Evolutionary conservation across 2,888 invertebrate genomes (phyloP).

Genomic region (Catocala nupta): DNA sequence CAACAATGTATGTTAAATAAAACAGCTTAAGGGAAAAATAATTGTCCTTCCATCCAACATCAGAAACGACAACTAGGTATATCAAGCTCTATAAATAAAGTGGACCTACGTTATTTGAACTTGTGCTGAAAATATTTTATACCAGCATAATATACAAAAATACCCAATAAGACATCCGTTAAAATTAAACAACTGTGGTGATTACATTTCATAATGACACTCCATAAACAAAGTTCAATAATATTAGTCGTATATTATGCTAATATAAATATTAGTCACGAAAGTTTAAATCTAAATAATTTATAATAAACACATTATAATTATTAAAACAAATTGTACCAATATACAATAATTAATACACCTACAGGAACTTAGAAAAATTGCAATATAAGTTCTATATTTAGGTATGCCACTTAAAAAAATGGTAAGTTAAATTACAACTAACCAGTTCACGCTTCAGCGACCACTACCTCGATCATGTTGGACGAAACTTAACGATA

Average conservation of each 20-base stretch:
- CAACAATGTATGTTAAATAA: conserved; percentile 86
- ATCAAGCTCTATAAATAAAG: conserved; percentile 82
- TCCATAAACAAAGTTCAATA: conserved; percentile 33
- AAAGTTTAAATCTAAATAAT: conserved; percentile 82
- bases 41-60: conserved; percentile 64
- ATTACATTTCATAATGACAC: conserved; percentile 23
- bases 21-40: conserved; percentile 79
- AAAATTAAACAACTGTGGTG: conserved; percentile 31
- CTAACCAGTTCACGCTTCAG: conserved; percentile 65
- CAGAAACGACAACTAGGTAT: conserved; percentile 65
- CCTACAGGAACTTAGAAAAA: conserved; percentile 87
- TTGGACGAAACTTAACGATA: conserved; percentile 71
- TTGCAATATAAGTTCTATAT: conserved; percentile 87
- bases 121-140: conserved; percentile 81
- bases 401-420: conserved; percentile 86
- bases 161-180: conserved; percentile 32
- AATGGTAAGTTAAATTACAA: conserved; percentile 72
- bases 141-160: conserved; percentile 72
- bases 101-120: conserved; percentile 86
- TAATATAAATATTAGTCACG: conserved; percentile 73
- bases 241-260: conserved; percentile 68
- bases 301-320: conserved; percentile 84
- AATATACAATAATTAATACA: conserved; percentile 85
- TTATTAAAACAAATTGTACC: conserved; percentile 85
- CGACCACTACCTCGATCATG: conserved; percentile 56